phyloP scores from a whole-genome alignment of 2,797 vertebrate species.

The Takifugu ocellatus region DNA sequence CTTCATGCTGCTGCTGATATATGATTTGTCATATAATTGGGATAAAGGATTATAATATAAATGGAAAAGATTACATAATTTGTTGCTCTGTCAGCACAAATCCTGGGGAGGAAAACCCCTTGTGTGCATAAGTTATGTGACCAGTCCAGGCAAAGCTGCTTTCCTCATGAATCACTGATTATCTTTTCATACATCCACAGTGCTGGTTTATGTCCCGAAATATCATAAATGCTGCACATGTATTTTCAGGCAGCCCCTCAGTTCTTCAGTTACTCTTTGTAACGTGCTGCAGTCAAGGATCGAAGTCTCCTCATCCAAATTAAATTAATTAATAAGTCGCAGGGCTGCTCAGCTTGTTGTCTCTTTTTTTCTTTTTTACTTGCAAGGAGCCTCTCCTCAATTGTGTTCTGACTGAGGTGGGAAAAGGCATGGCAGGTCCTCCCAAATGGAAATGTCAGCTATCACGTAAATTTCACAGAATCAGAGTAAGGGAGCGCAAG shows the following conservation, averaged over 20 bases:
- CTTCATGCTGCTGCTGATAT: neutral
- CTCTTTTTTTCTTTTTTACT: slow-evolving; percentile 1
- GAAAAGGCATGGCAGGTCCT: slow-evolving; percentile 48
- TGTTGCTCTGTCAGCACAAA: slow-evolving; percentile 48
- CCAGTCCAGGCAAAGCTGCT: slow-evolving; percentile 18
- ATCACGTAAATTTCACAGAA: slow-evolving; percentile 58
- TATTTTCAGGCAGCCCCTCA: neutral
- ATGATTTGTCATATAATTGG: slow-evolving; percentile 23
- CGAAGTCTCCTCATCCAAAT: slow-evolving; percentile 25
- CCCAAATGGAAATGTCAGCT: slow-evolving; percentile 65
- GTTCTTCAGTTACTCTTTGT: neutral
- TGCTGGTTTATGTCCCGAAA: neutral
- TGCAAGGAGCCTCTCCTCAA: slow-evolving; percentile 14
- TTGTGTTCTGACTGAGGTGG: slow-evolving; percentile 37
- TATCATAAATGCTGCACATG: too few relatives aligned
- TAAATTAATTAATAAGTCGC: neutral
- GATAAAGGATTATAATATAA: slow-evolving; percentile 29
- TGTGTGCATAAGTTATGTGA: slow-evolving; percentile 55
- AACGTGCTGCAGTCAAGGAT: slow-evolving; percentile 14
- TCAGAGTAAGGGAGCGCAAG: slow-evolving; percentile 19
- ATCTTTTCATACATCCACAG: slow-evolving; percentile 4
- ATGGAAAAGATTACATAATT: slow-evolving; percentile 39
- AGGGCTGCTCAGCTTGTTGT: neutral
- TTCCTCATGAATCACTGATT: slow-evolving; percentile 35
- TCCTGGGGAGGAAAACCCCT: slow-evolving; percentile 21